Evolutionary conservation across 1,140 invertebrate species (phyloP), one percentile per base, ranked within the genome.

Genomic region (Lepidurus arcticus): DNA sequence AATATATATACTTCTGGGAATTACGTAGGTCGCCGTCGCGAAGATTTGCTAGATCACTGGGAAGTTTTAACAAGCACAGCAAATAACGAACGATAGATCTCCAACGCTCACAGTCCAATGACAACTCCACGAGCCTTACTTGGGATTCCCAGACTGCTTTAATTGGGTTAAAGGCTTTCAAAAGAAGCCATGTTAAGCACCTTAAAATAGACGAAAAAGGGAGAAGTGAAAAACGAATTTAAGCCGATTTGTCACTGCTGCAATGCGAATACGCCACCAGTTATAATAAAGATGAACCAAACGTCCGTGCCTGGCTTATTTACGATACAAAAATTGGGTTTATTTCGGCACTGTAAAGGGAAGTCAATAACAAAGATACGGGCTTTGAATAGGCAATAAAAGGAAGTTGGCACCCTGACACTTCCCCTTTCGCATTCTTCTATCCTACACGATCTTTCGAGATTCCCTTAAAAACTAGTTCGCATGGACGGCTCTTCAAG

Each of bases 251-350:
- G 9, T 4, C 16, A 65, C 9, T 21, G 53, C n/a, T 65, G 9
- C 21, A n/a, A 65, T 65, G n/a, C n/a, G 21, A 65, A 16, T 65
- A 65, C 9, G 21, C 21, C 21, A 65, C 53, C 53, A 13, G n/a
- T 65, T 65, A 65, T n/a, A 65, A 65, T n/a, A 47, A 65, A 65
- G n/a, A 16, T 0, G 53, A 65, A 65, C 53, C 0, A 65, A 65
- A 21, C 9, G 53, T 1, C 53, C 21, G 53, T 21, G 53, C 8
- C 53, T n/a, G n/a, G 21, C 16, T 65, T 4, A 4, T 65, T 65
- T 65, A 65, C 53, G 53, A 65, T 65, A 65, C 53, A 65, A 65
- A 65, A 65, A 65, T 65, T 65, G 53, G 53, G 53, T 65, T 65
- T 65, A 65, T 65, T 65, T 65, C 16, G 53, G 53, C 53, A 11